These are phyloP conservation scores for Ornithoptera priamus DNA, from an alignment of 2,888 invertebrate genomes.

Conservation along the genomic window DNA sequence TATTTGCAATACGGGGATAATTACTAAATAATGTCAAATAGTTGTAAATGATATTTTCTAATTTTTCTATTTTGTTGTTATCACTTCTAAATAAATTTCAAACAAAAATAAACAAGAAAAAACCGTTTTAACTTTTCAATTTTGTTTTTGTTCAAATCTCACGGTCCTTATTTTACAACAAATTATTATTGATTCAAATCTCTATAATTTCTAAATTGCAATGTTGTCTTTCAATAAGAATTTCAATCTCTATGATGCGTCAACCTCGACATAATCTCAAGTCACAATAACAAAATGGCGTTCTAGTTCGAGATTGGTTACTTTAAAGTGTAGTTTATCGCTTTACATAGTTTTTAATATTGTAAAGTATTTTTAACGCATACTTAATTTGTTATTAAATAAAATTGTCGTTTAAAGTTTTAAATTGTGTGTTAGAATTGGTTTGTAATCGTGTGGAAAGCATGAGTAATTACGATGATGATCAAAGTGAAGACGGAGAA, in stretches of 20 bases:
- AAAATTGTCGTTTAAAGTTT: conserved; percentile 16
- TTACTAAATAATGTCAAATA: no score
- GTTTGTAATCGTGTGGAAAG: conserved; percentile 36
- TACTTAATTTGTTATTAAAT: neutral
- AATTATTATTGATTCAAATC: neutral
- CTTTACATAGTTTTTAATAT: neutral
- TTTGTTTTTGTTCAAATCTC: no score
- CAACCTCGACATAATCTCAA: conserved; percentile 2
- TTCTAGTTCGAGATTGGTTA: conserved; percentile 2
- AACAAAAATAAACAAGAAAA: no score
- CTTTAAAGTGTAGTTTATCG: conserved; percentile 13
- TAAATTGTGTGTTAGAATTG: conserved; percentile 29
- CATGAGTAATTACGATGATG: conserved; percentile 82
- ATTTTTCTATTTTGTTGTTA: no score
- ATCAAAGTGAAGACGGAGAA: conserved; percentile 93
- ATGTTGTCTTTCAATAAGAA: neutral
- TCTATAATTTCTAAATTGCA: neutral
- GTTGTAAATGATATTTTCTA: no score
- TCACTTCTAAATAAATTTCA: no score
- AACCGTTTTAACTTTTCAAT: no score
- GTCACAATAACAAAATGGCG: conserved; percentile 29
- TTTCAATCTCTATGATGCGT: conserved; percentile 10
- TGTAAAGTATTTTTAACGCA: neutral
- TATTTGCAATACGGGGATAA: no score
- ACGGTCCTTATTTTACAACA: no score